Percentiles rank a stretch among this genome's conserved stretches.
Evolutionary conservation across 2,888 invertebrate genomes (phyloP).

Genomic region (Macrosoma leucophasiata): DNA sequence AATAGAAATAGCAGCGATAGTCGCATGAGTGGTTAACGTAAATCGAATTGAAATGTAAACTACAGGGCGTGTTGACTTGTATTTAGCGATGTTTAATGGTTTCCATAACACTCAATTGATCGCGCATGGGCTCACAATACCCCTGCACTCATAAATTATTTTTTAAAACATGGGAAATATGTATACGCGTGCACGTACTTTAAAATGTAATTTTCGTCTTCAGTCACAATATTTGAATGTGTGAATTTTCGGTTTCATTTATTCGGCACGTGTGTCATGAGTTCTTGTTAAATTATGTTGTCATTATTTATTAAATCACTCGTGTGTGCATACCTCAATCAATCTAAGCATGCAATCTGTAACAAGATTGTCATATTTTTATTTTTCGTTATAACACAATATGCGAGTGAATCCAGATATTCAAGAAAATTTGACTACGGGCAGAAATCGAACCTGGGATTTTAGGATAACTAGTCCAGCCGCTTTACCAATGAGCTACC

Average conservation of each 20-base stretch:
- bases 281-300: too few relatives aligned
- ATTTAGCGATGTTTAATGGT: constrained; percentile 64
- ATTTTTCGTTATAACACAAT: too few relatives aligned
- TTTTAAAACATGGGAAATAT: constrained; percentile 44
- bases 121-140: constrained; percentile 52
- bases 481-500: too few relatives aligned
- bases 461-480: too few relatives aligned
- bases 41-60: constrained; percentile 59
- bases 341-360: too few relatives aligned
- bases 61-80: constrained; percentile 55
- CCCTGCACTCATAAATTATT: constrained; percentile 43
- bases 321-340: too few relatives aligned
- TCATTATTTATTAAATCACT: too few relatives aligned
- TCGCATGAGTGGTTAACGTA: constrained; percentile 22
- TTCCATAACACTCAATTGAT: constrained; percentile 70
- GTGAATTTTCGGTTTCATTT: constrained; percentile 18
- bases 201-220: constrained; percentile 33
- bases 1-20: constrained; percentile 24
- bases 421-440: too few relatives aligned
- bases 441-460: too few relatives aligned
- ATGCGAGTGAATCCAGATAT: too few relatives aligned
- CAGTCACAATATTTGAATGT: constrained; percentile 23
- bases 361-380: too few relatives aligned
- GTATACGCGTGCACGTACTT: constrained; percentile 40
- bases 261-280: too few relatives aligned